These are phyloP conservation scores for Sebastes oblongus DNA, from an alignment of 2,797 vertebrate species.

Conservation along the genomic window DNA sequence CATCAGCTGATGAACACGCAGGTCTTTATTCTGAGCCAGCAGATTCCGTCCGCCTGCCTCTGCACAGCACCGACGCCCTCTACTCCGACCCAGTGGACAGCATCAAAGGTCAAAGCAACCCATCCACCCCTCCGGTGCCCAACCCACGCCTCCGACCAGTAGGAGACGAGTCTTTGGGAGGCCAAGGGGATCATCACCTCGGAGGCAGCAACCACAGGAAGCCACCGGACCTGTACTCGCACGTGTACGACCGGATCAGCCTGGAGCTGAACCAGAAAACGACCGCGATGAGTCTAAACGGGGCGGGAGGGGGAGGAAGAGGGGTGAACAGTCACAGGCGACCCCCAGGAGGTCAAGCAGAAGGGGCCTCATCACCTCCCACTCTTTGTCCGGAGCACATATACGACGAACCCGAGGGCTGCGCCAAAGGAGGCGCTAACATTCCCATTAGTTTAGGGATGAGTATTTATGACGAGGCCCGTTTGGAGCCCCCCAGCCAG, in stretches of 20 bases:
- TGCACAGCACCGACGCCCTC: conserved; percentile 77
- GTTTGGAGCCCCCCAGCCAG: conserved; percentile 74
- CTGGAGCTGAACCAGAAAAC: conserved; percentile 72
- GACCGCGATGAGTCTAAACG: conserved; percentile 60
- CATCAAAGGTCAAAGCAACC: conserved; percentile 68
- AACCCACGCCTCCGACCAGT: conserved; percentile 70
- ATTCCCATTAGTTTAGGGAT: neutral
- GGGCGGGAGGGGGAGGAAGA: conserved; percentile 32
- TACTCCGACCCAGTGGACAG: conserved; percentile 94
- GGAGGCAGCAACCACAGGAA: conserved; percentile 50
- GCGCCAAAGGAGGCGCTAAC: conserved; percentile 50
- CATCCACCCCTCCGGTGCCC: conserved; percentile 43
- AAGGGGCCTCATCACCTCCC: conserved; percentile 20
- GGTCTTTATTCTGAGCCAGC: conserved; percentile 91
- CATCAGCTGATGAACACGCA: conserved; percentile 58
- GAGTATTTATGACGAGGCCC: conserved; percentile 85
- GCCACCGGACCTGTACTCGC: conserved; percentile 69
- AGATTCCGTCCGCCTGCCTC: conserved; percentile 85
- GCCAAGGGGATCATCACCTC: conserved; percentile 40
- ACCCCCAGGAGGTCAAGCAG: conserved; percentile 60
- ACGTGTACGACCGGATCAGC: conserved; percentile 81
- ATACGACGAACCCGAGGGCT: conserved; percentile 93
- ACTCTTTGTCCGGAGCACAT: conserved; percentile 84
- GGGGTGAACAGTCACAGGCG: conserved; percentile 40
- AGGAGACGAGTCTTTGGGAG: conserved; percentile 61